phyloP scores from a whole-genome alignment of 2,797 vertebrate species.

The Scolopax rusticola region DNA sequence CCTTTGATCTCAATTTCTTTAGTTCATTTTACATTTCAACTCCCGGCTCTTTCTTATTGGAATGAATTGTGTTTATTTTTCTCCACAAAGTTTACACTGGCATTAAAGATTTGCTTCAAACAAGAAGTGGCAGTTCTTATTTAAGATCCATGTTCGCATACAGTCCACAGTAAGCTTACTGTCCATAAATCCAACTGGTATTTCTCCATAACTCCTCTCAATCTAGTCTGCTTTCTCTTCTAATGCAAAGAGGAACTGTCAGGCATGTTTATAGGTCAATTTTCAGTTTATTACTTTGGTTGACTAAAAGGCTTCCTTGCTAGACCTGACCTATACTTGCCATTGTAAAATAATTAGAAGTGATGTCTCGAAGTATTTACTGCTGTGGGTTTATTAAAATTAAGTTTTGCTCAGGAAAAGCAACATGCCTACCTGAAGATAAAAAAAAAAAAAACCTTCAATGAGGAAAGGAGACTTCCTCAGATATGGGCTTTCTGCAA shows the following conservation, averaged over 20 bases:
- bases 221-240: not conserved
- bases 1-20: not conserved
- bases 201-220: not conserved
- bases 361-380: not conserved
- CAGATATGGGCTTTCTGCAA: not conserved
- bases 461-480: not conserved
- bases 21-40: not conserved
- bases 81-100: not conserved
- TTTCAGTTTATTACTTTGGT: conserved; percentile 25
- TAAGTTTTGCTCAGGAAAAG: not conserved
- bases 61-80: not conserved
- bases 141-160: not conserved
- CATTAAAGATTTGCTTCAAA: conserved; percentile 30
- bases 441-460: not conserved
- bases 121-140: not conserved
- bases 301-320: conserved; percentile 2
- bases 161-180: not conserved
- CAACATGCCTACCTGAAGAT: not conserved
- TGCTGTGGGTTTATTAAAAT: not conserved
- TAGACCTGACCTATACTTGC: not conserved
- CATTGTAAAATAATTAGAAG: conserved; percentile 15
- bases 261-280: conserved; percentile 41
- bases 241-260: not conserved
- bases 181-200: conserved; percentile 19
- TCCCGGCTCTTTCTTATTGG: not conserved